phyloP scores from a whole-genome alignment of 2,113 vertebrate species.

The Pleuronectes platessa region DNA sequence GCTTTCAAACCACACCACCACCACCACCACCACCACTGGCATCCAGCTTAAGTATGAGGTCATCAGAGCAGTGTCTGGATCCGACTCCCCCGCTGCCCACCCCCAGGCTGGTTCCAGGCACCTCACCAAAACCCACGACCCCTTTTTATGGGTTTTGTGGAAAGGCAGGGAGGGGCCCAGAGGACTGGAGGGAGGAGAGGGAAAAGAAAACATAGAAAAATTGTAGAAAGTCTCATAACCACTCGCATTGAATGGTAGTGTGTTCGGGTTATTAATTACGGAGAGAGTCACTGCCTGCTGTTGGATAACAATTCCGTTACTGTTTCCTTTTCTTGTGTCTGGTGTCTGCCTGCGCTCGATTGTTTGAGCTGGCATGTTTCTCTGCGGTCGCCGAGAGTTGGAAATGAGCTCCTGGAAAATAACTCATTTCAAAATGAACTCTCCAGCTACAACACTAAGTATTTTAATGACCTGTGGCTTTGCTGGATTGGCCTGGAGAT shows the following conservation, averaged over 20 bases:
- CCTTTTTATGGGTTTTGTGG: slow-evolving; percentile 74
- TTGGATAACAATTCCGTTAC: slow-evolving; percentile 4
- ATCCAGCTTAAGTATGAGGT: slow-evolving; percentile 68
- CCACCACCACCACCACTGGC: slow-evolving; percentile 56
- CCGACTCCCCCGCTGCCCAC: slow-evolving; percentile 12
- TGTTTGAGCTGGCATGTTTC: slow-evolving; percentile 37
- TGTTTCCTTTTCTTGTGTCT: slow-evolving; percentile 6
- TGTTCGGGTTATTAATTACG: slow-evolving; percentile 21
- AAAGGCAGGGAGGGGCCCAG: slow-evolving; percentile 74
- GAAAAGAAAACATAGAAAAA: slow-evolving; percentile 24
- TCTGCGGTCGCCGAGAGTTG: slow-evolving; percentile 31
- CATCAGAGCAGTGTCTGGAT: slow-evolving; percentile 51
- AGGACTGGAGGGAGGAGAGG: slow-evolving; percentile 61
- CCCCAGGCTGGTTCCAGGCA: slow-evolving; percentile 60
- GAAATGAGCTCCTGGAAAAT: slow-evolving; percentile 45
- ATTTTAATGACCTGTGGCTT: slow-evolving; percentile 45
- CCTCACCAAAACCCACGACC: slow-evolving; percentile 52
- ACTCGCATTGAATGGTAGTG: neutral
- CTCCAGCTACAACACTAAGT: slow-evolving; percentile 1
- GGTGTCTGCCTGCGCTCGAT: slow-evolving; percentile 7
- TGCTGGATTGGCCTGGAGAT: slow-evolving; percentile 11
- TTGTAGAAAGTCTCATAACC: slow-evolving; percentile 8
- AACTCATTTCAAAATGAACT: slow-evolving; percentile 39
- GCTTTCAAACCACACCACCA: slow-evolving; percentile 32
- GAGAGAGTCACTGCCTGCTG: slow-evolving; percentile 15